Evolutionary conservation across 2,888 invertebrate genomes (phyloP), one percentile per base, ranked within the genome.

Genomic region (Macrophya alboannulata): DNA sequence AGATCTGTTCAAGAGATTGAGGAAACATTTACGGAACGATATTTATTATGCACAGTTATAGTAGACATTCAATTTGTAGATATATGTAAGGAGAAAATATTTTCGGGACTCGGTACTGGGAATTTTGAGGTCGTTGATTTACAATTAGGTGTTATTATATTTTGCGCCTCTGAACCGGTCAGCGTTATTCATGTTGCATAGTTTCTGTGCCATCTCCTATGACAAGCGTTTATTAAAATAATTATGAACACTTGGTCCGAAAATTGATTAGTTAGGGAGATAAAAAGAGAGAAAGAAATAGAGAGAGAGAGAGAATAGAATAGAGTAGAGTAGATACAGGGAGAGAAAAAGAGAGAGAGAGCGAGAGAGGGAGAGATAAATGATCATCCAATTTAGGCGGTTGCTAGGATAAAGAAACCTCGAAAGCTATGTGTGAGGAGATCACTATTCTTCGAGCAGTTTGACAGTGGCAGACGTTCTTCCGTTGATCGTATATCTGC

Each of bases 171-270:
- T 62, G 62, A 62, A 25, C 8, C 25, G 4, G 25, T 25, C 62
- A 62, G 6, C 62, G 21, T 62, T 62, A 62, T 62, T 62, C 62
- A 62, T 62, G 25, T 4, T 62, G 25, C 12, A 25, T 25, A 62
- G 62, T 62, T 21, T 62, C 62, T 62, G 21, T 62, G 3, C 21
- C 62, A 10, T 12, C 68, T 17, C 25, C 8, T 40, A 51, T 62
- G 81, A 62, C 81, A 12, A 81, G 9, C 59, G 43, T 62, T 40
- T 81, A 62, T 43, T 81, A 62, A 81, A 81, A 81, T 81, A 81
- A 62, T 59, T 81, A n/a, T 81, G 81, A 43, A 40, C 81, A 15
- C 59, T 43, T 62, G 62, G 43, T 62, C 21, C 62, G 81, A 40
- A 40, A 81, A 81, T 81, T 62, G 81, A 81, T 81, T 62, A 40